phyloP scores from a whole-genome alignment of 2,888 invertebrate genomes.

The Drosophila engyochracea region DNA sequence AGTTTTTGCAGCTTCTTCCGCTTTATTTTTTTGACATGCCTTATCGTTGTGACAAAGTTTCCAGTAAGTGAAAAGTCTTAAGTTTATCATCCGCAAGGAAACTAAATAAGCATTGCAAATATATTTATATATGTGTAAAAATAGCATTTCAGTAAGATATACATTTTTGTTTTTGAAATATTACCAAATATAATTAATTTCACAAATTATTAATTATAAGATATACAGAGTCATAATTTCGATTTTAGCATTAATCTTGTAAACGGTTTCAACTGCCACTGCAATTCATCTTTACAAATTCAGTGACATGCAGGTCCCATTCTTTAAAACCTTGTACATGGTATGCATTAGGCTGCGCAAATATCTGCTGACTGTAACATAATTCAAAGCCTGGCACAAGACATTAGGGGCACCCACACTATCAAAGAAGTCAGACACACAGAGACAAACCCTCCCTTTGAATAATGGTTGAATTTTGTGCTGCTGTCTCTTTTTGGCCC shows the following conservation, averaged over 20 bases:
- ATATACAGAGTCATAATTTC: background rate
- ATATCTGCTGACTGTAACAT: conserved; percentile 63
- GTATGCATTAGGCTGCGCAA: conserved; percentile 63
- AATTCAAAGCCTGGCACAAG: conserved; percentile 50
- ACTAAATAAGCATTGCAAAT: background rate
- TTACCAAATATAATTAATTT: background rate
- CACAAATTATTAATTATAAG: background rate
- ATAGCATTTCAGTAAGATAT: background rate
- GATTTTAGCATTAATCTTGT: background rate
- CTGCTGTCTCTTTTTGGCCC: conserved; percentile 27
- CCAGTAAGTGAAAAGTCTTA: background rate
- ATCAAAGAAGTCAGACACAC: background rate
- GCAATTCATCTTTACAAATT: conserved; percentile 3
- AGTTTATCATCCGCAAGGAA: background rate
- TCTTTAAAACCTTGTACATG: conserved; percentile 44
- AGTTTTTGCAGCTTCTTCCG: background rate
- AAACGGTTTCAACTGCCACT: background rate
- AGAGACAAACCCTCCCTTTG: conserved; percentile 19
- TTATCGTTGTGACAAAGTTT: conserved; percentile 4
- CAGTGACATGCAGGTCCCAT: conserved; percentile 20
- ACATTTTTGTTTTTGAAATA: background rate
- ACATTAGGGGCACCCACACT: conserved; percentile 44
- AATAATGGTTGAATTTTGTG: conserved; percentile 27
- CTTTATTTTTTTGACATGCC: background rate
- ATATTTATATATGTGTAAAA: background rate